Percentiles rank a stretch among this genome's conserved stretches.
These are phyloP conservation scores for Potorous gilbertii DNA, from an alignment of 2,797 vertebrate genomes.

Conservation along the genomic window DNA sequence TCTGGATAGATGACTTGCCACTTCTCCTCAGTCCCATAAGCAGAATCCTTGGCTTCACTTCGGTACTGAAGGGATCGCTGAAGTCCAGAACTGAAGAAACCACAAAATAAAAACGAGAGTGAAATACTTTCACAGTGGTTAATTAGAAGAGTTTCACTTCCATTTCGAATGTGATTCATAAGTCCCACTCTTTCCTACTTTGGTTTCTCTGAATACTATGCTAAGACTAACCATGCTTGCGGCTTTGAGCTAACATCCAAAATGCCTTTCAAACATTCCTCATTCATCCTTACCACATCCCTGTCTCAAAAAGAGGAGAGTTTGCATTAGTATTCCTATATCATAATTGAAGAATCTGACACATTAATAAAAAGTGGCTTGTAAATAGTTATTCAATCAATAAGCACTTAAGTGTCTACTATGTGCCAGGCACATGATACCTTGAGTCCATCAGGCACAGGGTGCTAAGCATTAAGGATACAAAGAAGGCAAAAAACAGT, in stretches of 20 bases:
- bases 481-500: background rate
- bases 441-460: no score
- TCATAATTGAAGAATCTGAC: background rate
- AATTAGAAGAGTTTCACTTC: constrained; percentile 60
- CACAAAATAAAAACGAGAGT: constrained; percentile 74
- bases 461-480: background rate
- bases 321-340: background rate
- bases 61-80: constrained; percentile 91
- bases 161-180: constrained; percentile 17
- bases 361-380: background rate
- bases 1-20: constrained; percentile 97
- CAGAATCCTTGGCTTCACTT: constrained; percentile 95
- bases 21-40: constrained; percentile 96
- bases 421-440: background rate
- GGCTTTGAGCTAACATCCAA: background rate
- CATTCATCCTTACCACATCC: background rate
- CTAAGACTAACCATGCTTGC: background rate
- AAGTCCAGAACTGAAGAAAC: constrained; percentile 90
- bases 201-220: background rate
- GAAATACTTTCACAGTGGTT: constrained; percentile 59
- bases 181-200: background rate
- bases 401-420: background rate
- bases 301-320: background rate
- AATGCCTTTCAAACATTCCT: background rate
- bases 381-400: background rate